phyloP scores from a whole-genome alignment of 2,888 invertebrate species.

The Cryptosula pallasiana region DNA sequence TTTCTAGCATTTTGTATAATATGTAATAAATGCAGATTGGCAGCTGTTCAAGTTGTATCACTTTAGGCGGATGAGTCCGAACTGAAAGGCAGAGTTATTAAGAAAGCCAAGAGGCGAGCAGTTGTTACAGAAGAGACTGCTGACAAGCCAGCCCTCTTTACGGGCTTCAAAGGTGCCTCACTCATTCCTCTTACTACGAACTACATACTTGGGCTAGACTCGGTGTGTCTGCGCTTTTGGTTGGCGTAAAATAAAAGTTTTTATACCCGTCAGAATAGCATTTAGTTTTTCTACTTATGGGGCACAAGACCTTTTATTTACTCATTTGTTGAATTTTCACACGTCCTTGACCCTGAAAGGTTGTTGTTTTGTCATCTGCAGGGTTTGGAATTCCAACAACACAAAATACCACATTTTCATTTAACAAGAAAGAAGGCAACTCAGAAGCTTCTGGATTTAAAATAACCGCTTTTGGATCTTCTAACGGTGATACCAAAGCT shows the following conservation, averaged over 20 bases:
- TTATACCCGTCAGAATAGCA: too few relatives aligned
- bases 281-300: too few relatives aligned
- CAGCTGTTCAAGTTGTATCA: not conserved
- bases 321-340: too few relatives aligned
- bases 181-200: too few relatives aligned
- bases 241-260: too few relatives aligned
- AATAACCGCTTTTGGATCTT: not conserved
- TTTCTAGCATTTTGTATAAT: not conserved
- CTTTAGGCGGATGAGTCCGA: constrained; percentile 61
- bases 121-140: not conserved
- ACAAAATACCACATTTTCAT: not conserved
- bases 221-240: too few relatives aligned
- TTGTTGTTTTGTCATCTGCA: not conserved
- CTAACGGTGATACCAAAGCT: not conserved
- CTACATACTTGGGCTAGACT: too few relatives aligned
- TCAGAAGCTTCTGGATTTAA: not conserved
- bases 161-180: constrained; percentile 4
- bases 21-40: not conserved
- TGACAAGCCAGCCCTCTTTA: constrained; percentile 2
- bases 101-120: constrained; percentile 67
- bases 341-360: too few relatives aligned
- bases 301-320: too few relatives aligned
- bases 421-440: constrained; percentile 1
- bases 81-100: constrained; percentile 70
- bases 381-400: not conserved